Evolutionary conservation across 1,140 invertebrate genomes (phyloP), one percentile per base, ranked within the genome.

Genomic region (Platyscapa corneri): DNA sequence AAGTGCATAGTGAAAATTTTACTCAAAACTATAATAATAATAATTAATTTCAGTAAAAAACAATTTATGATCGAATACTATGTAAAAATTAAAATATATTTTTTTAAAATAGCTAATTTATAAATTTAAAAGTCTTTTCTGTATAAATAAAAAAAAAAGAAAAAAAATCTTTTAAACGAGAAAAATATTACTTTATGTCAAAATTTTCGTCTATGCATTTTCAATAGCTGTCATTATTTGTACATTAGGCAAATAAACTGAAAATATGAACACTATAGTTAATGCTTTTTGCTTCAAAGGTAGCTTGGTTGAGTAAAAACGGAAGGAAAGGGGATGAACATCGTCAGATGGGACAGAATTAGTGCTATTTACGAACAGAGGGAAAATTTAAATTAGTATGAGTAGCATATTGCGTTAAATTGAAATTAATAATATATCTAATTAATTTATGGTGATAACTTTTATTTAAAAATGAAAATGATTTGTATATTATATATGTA

Each of bases 341-440:
- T 75, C 14, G 56, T 79, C 56, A 34, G 56, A 34, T 72, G 32
- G 46, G 70, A 70, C 70, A 77, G 49, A 70, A 49, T 67, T 75
- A 16, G 27, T 16, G 46, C n/a, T 27, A 64, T 75, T 6, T 16
- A 80, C 77, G 74, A 78, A 85, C n/a, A n/a, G 49, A 72, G 86
- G 89, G 90, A 90, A 93, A 92, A 93, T 93, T 93, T 92, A 93
- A 93, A 93, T 93, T 89, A 93, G 90, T 87, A 89, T 87, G 90
- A 88, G 91, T 89, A 89, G 90, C 92, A 92, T 92, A 92, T 93
- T 93, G 92, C 90, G 90, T 89, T 93, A 90, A 93, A 92, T 92
- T 89, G 91, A 92, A 92, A 92, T 93, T 93, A 92, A 93, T 92
- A 90, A 89, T 90, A 89, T 89, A 88, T 88, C 10, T 10, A 90